Evolutionary conservation across 2,113 vertebrate species (phyloP).

Genomic region (Heptranchias perlo): DNA sequence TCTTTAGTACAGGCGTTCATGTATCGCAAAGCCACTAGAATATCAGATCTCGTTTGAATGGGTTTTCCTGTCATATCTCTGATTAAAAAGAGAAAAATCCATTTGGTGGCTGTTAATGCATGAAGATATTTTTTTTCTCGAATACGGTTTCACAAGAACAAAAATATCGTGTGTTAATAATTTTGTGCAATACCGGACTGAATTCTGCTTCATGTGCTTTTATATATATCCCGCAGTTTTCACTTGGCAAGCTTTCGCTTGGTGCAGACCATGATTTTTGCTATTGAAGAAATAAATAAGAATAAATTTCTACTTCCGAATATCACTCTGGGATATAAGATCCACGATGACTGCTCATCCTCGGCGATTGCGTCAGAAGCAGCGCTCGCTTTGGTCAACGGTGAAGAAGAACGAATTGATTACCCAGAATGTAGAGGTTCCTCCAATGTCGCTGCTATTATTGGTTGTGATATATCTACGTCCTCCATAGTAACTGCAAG

Average conservation of each 20-base stretch:
- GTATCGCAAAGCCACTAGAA: neutral
- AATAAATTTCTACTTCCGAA: conserved; percentile 51
- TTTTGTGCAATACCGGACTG: neutral
- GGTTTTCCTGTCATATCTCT: neutral
- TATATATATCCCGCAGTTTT: conserved; percentile 49
- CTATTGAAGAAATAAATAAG: conserved; percentile 62
- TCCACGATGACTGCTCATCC: conserved; percentile 64
- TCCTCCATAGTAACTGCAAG: conserved; percentile 61
- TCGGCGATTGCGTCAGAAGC: conserved; percentile 58
- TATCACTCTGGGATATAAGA: conserved; percentile 59
- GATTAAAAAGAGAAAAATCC: neutral
- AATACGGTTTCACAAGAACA: neutral
- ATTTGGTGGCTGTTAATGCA: neutral
- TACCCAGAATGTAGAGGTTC: conserved; percentile 44
- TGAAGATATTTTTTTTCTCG: neutral
- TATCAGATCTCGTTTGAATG: neutral
- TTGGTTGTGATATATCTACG: conserved; percentile 62
- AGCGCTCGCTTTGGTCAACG: conserved; percentile 55
- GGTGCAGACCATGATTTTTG: conserved; percentile 50
- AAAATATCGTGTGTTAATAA: neutral
- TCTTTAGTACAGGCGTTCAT: neutral
- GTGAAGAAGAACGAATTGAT: conserved; percentile 43
- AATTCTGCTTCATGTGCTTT: neutral
- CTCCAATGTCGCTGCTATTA: conserved; percentile 49
- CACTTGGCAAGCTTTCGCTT: conserved; percentile 51